phyloP scores from a whole-genome alignment of 2,797 vertebrate species.

The Pterois miles region DNA sequence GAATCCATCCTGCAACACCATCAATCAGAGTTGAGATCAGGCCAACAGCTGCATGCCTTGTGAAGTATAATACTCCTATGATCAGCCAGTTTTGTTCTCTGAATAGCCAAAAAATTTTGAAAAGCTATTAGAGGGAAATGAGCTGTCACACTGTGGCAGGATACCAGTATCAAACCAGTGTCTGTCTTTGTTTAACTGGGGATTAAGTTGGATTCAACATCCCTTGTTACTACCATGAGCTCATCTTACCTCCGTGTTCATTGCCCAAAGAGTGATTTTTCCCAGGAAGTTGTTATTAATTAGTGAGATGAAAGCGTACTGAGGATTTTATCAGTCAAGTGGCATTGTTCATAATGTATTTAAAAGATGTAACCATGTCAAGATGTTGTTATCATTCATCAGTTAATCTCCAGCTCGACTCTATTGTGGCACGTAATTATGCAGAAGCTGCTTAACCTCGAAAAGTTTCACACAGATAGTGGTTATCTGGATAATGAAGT shows the following conservation, averaged over 20 bases:
- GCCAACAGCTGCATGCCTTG: not conserved
- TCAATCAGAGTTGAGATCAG: not conserved
- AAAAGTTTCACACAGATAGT: not conserved
- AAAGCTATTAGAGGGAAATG: not conserved
- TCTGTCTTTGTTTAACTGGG: conserved; percentile 11
- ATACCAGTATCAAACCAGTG: not conserved
- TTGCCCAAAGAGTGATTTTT: conserved; percentile 13
- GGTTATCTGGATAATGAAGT: not conserved
- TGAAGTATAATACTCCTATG: not conserved
- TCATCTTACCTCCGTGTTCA: conserved; percentile 1
- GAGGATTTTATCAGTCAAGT: not conserved
- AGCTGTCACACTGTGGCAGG: not conserved
- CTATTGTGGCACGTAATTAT: not conserved
- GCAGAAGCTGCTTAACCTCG: not conserved
- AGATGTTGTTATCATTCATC: not conserved
- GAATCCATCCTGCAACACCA: not conserved
- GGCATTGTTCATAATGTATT: not conserved
- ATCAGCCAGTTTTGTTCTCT: not conserved
- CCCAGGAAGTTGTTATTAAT: conserved; percentile 2
- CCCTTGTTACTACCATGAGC: not conserved
- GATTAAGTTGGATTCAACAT: conserved; percentile 8
- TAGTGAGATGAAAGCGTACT: not conserved
- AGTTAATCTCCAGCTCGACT: not conserved
- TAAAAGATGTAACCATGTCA: not conserved
- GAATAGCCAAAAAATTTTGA: not conserved